Evolutionary conservation across 53 echinoderm and acorn worm species (phyloP).

Genomic region (Astropecten irregularis): DNA sequence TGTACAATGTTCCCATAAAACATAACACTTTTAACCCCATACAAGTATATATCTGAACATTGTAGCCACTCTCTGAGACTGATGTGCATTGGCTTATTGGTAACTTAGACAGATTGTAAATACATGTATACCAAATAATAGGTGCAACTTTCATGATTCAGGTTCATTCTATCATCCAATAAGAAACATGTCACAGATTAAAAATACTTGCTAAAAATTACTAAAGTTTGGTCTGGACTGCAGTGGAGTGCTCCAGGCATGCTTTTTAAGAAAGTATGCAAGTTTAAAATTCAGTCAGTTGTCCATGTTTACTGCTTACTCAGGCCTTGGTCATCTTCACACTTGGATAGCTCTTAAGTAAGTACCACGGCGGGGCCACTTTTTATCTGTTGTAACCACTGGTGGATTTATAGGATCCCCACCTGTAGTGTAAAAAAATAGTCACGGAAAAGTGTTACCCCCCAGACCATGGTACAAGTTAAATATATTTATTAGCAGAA

Average conservation of each 20-base stretch:
- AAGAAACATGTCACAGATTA: neutral
- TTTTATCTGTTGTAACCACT: constrained; percentile 55
- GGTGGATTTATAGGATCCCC: constrained; percentile 51
- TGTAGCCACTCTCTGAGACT: no score
- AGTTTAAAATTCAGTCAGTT: constrained; percentile 20
- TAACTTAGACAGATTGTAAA: no score
- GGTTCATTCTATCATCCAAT: no score
- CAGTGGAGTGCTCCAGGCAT: constrained; percentile 45
- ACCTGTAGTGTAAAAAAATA: constrained; percentile 52
- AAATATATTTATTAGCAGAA: neutral
- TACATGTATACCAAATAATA: no score
- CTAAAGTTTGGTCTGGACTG: constrained; percentile 46
- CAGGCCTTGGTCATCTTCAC: constrained; percentile 29
- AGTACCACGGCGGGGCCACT: constrained; percentile 40
- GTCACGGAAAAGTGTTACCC: constrained; percentile 45
- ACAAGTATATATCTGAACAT: no score
- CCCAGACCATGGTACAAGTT: constrained; percentile 21
- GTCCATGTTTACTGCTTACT: constrained; percentile 14
- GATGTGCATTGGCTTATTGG: no score
- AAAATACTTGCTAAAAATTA: constrained; percentile 24
- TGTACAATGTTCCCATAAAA: no score
- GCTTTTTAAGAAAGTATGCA: neutral
- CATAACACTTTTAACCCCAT: no score
- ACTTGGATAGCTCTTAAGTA: constrained; percentile 32
- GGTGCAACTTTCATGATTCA: no score